These are phyloP conservation scores for Apomyelois bistriatella DNA, from an alignment of 2,888 invertebrate genomes.

Conservation along the genomic window DNA sequence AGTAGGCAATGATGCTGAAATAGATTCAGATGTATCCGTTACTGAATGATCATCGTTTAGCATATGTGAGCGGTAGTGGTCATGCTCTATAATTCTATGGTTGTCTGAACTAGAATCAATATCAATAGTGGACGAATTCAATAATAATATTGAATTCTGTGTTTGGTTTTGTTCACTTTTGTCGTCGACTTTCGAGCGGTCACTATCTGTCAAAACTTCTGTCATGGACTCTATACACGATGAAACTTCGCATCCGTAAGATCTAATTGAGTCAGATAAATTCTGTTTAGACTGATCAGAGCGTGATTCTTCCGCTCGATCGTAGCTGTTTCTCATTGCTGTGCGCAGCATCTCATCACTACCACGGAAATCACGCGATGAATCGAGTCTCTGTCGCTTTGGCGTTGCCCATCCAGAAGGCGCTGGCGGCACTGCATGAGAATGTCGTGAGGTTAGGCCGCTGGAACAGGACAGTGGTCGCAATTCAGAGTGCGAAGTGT, in stretches of 20 bases:
- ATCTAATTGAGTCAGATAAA: constrained; percentile 35
- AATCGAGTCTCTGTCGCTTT: constrained; percentile 40
- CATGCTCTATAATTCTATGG: constrained; percentile 16
- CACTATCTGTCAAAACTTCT: constrained; percentile 34
- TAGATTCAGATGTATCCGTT: constrained; percentile 45
- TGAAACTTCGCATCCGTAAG: constrained; percentile 27
- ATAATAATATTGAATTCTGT: constrained; percentile 24
- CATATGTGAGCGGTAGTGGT: constrained; percentile 18
- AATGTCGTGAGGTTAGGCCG: constrained; percentile 26
- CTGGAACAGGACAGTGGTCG: constrained; percentile 41
- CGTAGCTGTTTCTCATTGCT: constrained; percentile 41
- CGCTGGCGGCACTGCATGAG: constrained; percentile 18
- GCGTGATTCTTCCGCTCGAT: constrained; percentile 31
- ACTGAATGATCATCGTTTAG: constrained; percentile 32
- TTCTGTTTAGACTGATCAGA: constrained; percentile 23
- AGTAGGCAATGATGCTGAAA: constrained; percentile 45
- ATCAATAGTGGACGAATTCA: constrained; percentile 26
- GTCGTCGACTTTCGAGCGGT: constrained; percentile 27
- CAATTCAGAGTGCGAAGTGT: constrained; percentile 58
- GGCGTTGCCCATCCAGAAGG: constrained; percentile 35
- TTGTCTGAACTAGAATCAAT: constrained; percentile 20
- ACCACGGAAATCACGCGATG: constrained; percentile 25
- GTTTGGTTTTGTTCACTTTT: constrained; percentile 17
- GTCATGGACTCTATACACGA: constrained; percentile 28
- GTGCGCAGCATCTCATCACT: constrained; percentile 39